Evolutionary conservation across 2,888 invertebrate genomes (phyloP).

Genomic region (Apodemia mormo): DNA sequence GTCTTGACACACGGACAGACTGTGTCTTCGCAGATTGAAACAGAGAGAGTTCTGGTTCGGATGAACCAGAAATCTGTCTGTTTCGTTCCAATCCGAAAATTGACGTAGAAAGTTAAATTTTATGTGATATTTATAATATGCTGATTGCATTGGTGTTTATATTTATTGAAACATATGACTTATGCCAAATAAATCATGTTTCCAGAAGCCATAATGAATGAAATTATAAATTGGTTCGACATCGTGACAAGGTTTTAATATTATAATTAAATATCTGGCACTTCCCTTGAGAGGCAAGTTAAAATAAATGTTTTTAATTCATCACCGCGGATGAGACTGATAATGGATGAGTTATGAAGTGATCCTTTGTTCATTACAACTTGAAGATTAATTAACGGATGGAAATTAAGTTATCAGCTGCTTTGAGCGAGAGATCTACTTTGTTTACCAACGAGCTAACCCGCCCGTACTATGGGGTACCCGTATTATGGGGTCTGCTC

Average conservation of each 20-base stretch:
- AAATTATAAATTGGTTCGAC: background rate
- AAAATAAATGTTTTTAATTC: conserved; percentile 13
- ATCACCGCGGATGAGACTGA: conserved; percentile 13
- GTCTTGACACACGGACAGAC: too few species aligned
- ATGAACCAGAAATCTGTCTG: too few species aligned
- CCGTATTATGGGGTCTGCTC: background rate
- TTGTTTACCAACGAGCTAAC: conserved; percentile 1
- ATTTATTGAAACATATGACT: too few species aligned
- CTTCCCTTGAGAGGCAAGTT: background rate
- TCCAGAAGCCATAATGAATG: background rate
- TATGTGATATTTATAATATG: too few species aligned
- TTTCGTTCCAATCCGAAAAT: too few species aligned
- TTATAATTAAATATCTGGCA: conserved; percentile 3
- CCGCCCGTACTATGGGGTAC: too few species aligned
- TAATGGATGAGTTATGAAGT: conserved; percentile 18
- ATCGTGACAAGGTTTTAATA: conserved; percentile 2
- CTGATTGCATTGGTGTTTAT: too few species aligned
- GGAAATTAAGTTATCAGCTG: conserved; percentile 15
- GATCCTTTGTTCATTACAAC: conserved; percentile 16
- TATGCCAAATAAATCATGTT: too few species aligned
- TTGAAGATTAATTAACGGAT: conserved; percentile 17
- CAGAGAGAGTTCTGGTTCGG: too few species aligned
- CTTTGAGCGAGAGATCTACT: conserved; percentile 8
- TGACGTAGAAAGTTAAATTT: too few species aligned
- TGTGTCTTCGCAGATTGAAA: too few species aligned